These are phyloP conservation scores for Hoplostethus mediterraneus DNA, from an alignment of 2,797 vertebrate genomes.

Conservation along the genomic window DNA sequence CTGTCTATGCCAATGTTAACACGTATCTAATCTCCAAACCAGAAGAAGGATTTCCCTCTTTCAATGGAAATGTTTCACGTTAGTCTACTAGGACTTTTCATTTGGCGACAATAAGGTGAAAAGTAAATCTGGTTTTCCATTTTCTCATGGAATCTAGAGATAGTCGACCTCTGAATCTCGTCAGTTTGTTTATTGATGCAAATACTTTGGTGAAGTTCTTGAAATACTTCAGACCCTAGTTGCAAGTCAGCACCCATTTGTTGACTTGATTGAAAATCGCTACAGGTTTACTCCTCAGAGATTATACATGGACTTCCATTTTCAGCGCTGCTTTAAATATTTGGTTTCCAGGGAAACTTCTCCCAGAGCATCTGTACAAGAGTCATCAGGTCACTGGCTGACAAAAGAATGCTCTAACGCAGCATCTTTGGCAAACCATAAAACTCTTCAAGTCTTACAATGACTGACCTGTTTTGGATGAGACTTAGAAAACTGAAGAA, in stretches of 20 bases:
- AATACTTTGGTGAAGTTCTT: no score
- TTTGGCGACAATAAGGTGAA: slow-evolving; percentile 11
- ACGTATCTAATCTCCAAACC: slow-evolving; percentile 20
- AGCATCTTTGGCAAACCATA: slow-evolving; percentile 8
- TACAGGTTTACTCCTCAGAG: neutral
- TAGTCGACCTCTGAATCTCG: slow-evolving; percentile 36
- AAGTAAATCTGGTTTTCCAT: slow-evolving; percentile 29
- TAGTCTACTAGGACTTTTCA: slow-evolving; percentile 14
- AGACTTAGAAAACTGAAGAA: neutral
- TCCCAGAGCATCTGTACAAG: neutral
- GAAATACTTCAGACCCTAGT: no score
- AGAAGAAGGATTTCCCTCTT: slow-evolving; percentile 31
- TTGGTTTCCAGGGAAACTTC: slow-evolving; percentile 49
- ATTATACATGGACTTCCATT: slow-evolving; percentile 5
- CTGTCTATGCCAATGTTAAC: neutral
- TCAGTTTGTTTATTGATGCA: neutral
- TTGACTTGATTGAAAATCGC: neutral
- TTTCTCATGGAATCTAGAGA: slow-evolving; percentile 6
- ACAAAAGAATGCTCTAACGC: neutral
- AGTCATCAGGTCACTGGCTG: neutral
- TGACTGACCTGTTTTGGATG: slow-evolving; percentile 13
- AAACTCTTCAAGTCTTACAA: slow-evolving; percentile 8
- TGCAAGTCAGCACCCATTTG: no score
- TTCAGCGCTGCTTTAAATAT: slow-evolving; percentile 43
- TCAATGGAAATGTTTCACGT: slow-evolving; percentile 30